A percentile compares a stretch with the other conserved stretches of the same genome.
phyloP scores from a whole-genome alignment of 2,797 vertebrate species.

The Melopsittacus undulatus region DNA sequence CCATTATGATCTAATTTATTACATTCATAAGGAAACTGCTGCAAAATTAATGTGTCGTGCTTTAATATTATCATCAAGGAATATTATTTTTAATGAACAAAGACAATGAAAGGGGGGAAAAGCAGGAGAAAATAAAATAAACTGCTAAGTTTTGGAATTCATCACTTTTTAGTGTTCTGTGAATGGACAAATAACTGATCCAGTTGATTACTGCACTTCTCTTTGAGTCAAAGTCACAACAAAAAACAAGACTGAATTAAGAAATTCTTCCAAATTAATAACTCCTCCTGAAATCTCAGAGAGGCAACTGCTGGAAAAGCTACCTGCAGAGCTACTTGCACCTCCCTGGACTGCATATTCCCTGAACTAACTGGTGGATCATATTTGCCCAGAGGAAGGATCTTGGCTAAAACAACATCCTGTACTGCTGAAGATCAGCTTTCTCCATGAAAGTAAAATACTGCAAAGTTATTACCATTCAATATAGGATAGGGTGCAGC shows the following conservation, averaged over 20 bases:
- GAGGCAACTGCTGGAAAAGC: not conserved
- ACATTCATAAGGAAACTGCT: slow-evolving; percentile 11
- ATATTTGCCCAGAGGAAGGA: not conserved
- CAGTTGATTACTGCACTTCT: not conserved
- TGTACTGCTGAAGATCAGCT: not conserved
- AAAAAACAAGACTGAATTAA: not conserved
- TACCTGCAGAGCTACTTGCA: not conserved
- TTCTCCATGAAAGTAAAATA: not conserved
- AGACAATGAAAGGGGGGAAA: not conserved
- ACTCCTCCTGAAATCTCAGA: not conserved
- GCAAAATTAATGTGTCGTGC: slow-evolving; percentile 27
- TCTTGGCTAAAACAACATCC: not conserved
- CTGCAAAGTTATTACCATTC: not conserved
- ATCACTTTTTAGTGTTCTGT: not conserved
- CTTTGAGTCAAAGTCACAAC: not conserved
- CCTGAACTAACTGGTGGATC: not conserved
- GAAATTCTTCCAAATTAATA: not conserved
- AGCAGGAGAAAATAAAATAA: slow-evolving; percentile 1
- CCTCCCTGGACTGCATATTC: not conserved
- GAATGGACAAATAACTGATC: not conserved
- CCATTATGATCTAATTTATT: slow-evolving; percentile 39
- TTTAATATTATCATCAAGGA: slow-evolving; percentile 33
- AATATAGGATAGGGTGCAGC: not conserved
- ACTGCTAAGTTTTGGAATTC: not conserved
- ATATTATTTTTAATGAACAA: slow-evolving; percentile 42